Percentiles rank a stretch among this genome's conserved stretches.
phyloP scores from a whole-genome alignment of 1,140 invertebrate species.

The Psix sp. region DNA sequence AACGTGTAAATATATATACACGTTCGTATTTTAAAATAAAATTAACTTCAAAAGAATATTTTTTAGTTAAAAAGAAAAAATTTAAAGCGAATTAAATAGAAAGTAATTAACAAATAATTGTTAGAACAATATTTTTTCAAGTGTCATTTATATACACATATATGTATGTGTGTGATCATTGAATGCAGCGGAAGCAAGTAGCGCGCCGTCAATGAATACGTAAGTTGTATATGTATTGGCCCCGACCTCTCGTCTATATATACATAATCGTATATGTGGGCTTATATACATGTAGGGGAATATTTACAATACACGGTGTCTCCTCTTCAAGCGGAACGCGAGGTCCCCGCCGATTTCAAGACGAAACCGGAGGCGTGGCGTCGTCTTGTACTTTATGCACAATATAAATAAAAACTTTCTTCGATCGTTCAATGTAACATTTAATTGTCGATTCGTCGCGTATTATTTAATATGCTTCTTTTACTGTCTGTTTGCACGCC shows the following conservation, averaged over 20 bases:
- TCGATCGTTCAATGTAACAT: constrained; percentile 40
- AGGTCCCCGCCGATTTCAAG: constrained; percentile 56
- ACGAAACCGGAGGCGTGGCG: constrained; percentile 54
- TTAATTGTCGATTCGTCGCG: constrained; percentile 48
- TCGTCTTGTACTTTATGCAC: constrained; percentile 53
- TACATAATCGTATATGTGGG: constrained; percentile 46
- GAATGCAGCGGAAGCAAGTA: constrained; percentile 65
- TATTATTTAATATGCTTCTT: constrained; percentile 36
- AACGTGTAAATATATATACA: too few relatives aligned
- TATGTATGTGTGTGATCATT: constrained; percentile 35
- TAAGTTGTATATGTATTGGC: constrained; percentile 62
- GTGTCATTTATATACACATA: constrained; percentile 13
- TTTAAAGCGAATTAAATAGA: too few relatives aligned
- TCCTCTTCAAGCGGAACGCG: constrained; percentile 55
- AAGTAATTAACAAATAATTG: too few relatives aligned
- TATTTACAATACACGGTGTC: constrained; percentile 57
- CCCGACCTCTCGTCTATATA: constrained; percentile 64
- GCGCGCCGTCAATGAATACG: constrained; percentile 68
- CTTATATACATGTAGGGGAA: constrained; percentile 34
- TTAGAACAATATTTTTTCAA: constrained; percentile 11
- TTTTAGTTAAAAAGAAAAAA: too few relatives aligned
- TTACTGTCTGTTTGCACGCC: constrained; percentile 10
- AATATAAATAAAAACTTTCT: constrained; percentile 48
- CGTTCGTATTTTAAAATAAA: too few relatives aligned
- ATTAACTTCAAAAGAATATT: too few relatives aligned